phyloP scores from a whole-genome alignment of 2,888 invertebrate species.

The Athalia rosae region DNA sequence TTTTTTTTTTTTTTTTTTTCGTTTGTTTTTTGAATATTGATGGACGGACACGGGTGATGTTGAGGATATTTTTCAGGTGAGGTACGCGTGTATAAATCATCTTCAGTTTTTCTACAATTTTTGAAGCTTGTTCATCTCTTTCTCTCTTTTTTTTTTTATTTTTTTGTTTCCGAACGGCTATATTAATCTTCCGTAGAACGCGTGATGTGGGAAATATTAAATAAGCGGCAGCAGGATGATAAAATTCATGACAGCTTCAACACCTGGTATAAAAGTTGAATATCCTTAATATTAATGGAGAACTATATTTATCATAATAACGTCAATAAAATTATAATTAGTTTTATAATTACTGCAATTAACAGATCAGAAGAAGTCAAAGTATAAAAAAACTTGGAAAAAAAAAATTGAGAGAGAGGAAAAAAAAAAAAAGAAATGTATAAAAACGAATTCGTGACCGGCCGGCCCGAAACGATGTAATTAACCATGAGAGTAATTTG shows the following conservation, averaged over 20 bases:
- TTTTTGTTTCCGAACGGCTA: not conserved
- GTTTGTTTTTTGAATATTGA: not conserved
- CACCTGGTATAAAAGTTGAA: not conserved
- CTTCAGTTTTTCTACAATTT: not conserved
- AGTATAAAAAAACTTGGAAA: not conserved
- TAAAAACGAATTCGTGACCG: conserved; percentile 63
- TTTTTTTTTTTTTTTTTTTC: not conserved
- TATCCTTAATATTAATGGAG: not conserved
- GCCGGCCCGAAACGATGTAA: conserved; percentile 61
- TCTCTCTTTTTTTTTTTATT: not conserved
- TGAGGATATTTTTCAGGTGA: conserved; percentile 10
- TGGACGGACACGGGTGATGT: not conserved
- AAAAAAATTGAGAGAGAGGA: not conserved
- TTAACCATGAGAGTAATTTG: conserved; percentile 50
- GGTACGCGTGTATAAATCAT: not conserved
- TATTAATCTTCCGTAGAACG: not conserved
- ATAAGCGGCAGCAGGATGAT: not conserved
- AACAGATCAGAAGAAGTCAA: too few relatives aligned
- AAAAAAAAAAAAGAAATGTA: not conserved
- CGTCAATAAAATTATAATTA: not conserved
- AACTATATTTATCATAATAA: not conserved
- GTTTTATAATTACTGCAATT: not conserved
- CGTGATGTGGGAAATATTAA: not conserved
- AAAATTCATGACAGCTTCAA: conserved; percentile 24
- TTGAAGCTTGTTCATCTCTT: not conserved